Evolutionary conservation across 2,797 vertebrate species (phyloP).

Genomic region (Coccyzus lansbergi): DNA sequence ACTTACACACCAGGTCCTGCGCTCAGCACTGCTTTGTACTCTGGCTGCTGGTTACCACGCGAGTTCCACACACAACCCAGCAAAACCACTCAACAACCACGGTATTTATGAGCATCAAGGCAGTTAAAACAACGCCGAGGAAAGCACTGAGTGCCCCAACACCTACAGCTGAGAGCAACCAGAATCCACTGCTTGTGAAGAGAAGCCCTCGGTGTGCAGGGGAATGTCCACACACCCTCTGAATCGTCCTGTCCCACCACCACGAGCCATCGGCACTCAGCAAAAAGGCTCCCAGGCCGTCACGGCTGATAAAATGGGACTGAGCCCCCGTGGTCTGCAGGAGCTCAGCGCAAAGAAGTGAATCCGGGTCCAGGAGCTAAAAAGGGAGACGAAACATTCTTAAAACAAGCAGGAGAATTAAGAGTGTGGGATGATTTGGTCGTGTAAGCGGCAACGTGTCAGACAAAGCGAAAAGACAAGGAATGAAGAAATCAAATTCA

Average conservation of each 20-base stretch:
- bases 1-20: neutral
- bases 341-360: neutral
- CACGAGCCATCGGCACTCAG: accelerated
- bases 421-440: neutral
- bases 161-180: neutral
- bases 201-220: neutral
- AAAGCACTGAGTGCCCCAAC: neutral
- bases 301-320: neutral
- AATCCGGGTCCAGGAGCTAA: neutral
- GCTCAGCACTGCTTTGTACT: neutral
- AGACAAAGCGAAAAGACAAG: slow-evolving; percentile 26
- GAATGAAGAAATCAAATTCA: slow-evolving; percentile 16
- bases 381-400: neutral
- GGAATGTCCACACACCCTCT: neutral
- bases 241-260: neutral
- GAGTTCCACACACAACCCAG: neutral
- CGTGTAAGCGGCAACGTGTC: neutral
- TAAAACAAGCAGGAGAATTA: neutral
- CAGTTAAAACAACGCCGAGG: neutral
- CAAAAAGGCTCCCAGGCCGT: neutral
- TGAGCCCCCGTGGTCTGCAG: neutral
- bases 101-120: neutral
- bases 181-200: neutral
- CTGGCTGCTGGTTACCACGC: neutral
- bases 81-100: neutral